phyloP scores from a whole-genome alignment of 2,888 invertebrate species.

The Drosophila kuntzei region DNA sequence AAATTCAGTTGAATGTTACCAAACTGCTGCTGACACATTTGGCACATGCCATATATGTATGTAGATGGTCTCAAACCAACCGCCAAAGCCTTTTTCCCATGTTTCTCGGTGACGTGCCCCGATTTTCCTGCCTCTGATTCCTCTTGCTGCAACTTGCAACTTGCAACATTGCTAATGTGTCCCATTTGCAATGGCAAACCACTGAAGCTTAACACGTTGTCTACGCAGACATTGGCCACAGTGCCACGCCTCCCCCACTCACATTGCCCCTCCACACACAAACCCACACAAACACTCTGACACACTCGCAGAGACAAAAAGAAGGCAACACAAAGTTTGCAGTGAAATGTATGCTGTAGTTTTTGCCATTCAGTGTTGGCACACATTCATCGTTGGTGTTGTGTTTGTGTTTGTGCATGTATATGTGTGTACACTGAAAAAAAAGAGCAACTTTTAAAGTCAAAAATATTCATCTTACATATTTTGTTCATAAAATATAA shows the following conservation, averaged over 20 bases:
- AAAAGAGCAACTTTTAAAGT: too few species aligned
- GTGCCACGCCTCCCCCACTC: slow-evolving; percentile 47
- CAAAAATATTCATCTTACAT: too few species aligned
- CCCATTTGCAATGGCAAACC: slow-evolving; percentile 81
- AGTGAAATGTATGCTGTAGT: slow-evolving; percentile 68
- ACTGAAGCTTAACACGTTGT: slow-evolving; percentile 82
- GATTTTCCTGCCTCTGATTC: not conserved
- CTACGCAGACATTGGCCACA: slow-evolving; percentile 76
- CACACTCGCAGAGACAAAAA: slow-evolving; percentile 14
- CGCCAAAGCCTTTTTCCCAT: slow-evolving; percentile 16
- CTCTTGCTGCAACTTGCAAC: slow-evolving; percentile 15
- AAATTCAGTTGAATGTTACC: slow-evolving; percentile 17
- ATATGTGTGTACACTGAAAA: slow-evolving; percentile 51
- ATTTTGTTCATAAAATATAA: too few species aligned
- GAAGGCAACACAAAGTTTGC: slow-evolving; percentile 53
- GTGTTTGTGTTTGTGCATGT: slow-evolving; percentile 13
- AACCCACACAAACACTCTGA: slow-evolving; percentile 23
- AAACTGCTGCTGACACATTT: slow-evolving; percentile 66
- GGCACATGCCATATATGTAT: slow-evolving; percentile 59
- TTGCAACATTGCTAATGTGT: slow-evolving; percentile 78
- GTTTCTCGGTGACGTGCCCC: slow-evolving; percentile 7
- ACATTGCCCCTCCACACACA: slow-evolving; percentile 28
- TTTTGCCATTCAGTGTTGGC: slow-evolving; percentile 69
- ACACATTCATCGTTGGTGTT: slow-evolving; percentile 61
- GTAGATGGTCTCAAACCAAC: slow-evolving; percentile 29